phyloP scores from a whole-genome alignment of 2,888 invertebrate species.

The Panzeria rudis region DNA sequence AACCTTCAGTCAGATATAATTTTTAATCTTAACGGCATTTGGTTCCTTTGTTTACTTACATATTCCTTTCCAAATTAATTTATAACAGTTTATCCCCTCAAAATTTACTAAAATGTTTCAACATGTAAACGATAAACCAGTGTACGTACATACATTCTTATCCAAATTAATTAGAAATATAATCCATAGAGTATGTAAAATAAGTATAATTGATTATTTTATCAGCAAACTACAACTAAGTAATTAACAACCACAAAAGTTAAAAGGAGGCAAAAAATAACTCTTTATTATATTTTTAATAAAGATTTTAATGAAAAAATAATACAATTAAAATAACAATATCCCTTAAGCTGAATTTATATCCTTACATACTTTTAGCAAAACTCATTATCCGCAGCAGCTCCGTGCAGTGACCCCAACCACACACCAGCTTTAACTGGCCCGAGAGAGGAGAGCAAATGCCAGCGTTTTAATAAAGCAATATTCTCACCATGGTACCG shows the following conservation, averaged over 20 bases:
- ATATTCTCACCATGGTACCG: constrained; percentile 73
- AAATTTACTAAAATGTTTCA: neutral
- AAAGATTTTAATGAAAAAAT: neutral
- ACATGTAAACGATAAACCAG: neutral
- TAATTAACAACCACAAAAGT: neutral
- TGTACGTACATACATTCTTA: too few relatives aligned
- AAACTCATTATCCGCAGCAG: constrained; percentile 24
- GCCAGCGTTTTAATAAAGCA: constrained; percentile 31
- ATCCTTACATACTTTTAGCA: constrained; percentile 76
- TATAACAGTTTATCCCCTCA: neutral
- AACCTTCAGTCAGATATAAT: too few relatives aligned
- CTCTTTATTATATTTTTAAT: neutral
- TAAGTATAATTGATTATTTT: constrained; percentile 17
- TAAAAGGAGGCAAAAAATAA: too few relatives aligned
- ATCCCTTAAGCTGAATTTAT: neutral
- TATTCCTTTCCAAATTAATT: neutral
- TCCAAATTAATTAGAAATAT: constrained; percentile 23
- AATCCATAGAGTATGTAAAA: neutral
- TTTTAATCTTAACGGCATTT: neutral
- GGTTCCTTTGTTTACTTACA: neutral
- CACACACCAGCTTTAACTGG: neutral
- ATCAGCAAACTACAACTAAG: neutral
- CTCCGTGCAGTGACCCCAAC: neutral
- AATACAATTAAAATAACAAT: neutral
- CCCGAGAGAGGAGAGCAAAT: constrained; percentile 41